Conservation (phyloP, 2,113 vertebrate genomes). For the Lichenostomus cassidix region DNA sequence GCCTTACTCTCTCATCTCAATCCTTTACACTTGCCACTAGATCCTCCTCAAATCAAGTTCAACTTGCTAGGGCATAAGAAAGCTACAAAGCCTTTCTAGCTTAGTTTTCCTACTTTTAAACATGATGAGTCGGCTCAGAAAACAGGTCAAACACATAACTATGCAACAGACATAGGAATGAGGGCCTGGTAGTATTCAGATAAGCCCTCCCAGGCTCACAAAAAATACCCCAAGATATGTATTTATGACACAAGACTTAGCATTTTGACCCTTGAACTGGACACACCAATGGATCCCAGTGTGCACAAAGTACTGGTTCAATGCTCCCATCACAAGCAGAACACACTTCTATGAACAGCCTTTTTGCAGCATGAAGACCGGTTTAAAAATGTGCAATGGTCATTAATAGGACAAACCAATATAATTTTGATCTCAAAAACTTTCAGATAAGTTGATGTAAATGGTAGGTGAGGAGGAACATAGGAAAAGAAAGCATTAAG, state of each 20-base stretch:
- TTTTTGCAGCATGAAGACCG: not conserved
- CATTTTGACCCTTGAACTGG: not conserved
- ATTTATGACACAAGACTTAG: not conserved
- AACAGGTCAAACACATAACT: not conserved
- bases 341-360: not conserved
- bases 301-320: not conserved
- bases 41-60: not conserved
- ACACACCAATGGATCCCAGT: not conserved
- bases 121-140: not conserved
- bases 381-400: not conserved
- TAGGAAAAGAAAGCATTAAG: not conserved
- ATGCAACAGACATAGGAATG: not conserved
- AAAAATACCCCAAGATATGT: accelerated
- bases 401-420: not conserved
- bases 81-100: not conserved
- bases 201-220: not conserved
- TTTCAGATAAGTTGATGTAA: not conserved
- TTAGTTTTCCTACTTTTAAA: not conserved
- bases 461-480: accelerated
- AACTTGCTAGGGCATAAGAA: not conserved
- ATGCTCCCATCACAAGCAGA: not conserved
- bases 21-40: not conserved
- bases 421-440: not conserved
- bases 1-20: not conserved
- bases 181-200: not conserved